Conservation (phyloP, 2,888 invertebrate species). For the Meganola albula region DNA sequence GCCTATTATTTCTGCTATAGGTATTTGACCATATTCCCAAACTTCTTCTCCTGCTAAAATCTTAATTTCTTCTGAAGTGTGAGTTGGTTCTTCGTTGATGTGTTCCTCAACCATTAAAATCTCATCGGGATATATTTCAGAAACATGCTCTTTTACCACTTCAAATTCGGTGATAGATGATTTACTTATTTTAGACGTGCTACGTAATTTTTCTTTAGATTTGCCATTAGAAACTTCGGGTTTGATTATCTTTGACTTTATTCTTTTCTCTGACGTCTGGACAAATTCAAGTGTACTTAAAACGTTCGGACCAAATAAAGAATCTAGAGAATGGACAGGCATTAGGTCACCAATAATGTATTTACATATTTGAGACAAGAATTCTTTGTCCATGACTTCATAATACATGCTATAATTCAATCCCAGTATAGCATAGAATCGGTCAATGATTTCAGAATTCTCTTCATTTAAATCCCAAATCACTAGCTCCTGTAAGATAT, state of each 20-base stretch:
- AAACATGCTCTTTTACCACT: conserved; percentile 40
- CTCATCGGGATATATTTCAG: conserved; percentile 31
- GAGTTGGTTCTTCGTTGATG: conserved; percentile 31
- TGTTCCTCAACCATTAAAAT: conserved; percentile 29
- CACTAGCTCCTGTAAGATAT: conserved; percentile 57
- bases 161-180: conserved; percentile 37
- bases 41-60: conserved; percentile 62
- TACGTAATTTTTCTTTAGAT: conserved; percentile 47
- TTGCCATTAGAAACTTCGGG: conserved; percentile 43
- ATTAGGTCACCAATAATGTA: conserved; percentile 62
- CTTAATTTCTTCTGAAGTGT: conserved; percentile 37
- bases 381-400: conserved; percentile 70
- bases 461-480: conserved; percentile 61
- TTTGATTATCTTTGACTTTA: conserved; percentile 56
- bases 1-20: conserved; percentile 49
- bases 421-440: conserved; percentile 77
- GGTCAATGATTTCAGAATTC: conserved; percentile 71
- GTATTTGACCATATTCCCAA: conserved; percentile 65
- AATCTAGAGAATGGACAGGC: conserved; percentile 46
- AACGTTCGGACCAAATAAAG: conserved; percentile 61
- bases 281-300: conserved; percentile 53
- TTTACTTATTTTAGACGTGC: conserved; percentile 46
- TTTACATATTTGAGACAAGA: conserved; percentile 70
- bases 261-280: conserved; percentile 49
- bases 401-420: conserved; percentile 79